A percentile compares a stretch with the other conserved stretches of the same genome.
Conservation (phyloP, 2,797 vertebrate species). For the Darevskia nairensis region DNA sequence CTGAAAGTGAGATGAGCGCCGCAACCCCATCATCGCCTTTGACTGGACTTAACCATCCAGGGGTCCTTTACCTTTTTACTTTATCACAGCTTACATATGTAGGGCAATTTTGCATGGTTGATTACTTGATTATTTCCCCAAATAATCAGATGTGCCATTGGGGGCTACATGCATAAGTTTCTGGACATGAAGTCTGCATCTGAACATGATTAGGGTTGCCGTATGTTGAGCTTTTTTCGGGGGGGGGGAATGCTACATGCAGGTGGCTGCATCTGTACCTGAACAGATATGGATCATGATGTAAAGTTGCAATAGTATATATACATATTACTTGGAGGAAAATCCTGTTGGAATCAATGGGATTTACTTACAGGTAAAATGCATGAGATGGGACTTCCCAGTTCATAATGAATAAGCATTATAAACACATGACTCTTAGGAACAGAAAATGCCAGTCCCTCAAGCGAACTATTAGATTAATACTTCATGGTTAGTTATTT, state of each 20-base stretch:
- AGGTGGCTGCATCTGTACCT: neutral
- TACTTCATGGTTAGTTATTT: conserved; percentile 73
- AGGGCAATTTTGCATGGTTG: neutral
- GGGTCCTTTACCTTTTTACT: too few species aligned
- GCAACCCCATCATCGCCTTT: too few species aligned
- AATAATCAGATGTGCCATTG: neutral
- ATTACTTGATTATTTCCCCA: neutral
- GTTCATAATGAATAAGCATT: neutral
- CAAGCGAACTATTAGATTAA: conserved; percentile 68
- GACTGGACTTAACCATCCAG: too few species aligned
- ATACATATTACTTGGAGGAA: neutral
- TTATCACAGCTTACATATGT: neutral
- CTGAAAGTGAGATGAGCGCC: too few species aligned
- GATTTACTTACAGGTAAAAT: neutral
- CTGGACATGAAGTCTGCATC: neutral
- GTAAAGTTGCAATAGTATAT: neutral
- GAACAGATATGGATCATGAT: neutral
- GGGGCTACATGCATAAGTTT: neutral
- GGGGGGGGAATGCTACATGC: neutral
- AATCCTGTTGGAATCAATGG: neutral
- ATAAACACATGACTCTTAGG: conserved; percentile 10
- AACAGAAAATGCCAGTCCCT: conserved; percentile 41
- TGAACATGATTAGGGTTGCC: neutral
- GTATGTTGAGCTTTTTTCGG: too few species aligned
- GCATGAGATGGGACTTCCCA: neutral